Evolutionary conservation across 2,113 vertebrate genomes (phyloP), one percentile per base, ranked within the genome.

Genomic region (Scophthalmus maximus): DNA sequence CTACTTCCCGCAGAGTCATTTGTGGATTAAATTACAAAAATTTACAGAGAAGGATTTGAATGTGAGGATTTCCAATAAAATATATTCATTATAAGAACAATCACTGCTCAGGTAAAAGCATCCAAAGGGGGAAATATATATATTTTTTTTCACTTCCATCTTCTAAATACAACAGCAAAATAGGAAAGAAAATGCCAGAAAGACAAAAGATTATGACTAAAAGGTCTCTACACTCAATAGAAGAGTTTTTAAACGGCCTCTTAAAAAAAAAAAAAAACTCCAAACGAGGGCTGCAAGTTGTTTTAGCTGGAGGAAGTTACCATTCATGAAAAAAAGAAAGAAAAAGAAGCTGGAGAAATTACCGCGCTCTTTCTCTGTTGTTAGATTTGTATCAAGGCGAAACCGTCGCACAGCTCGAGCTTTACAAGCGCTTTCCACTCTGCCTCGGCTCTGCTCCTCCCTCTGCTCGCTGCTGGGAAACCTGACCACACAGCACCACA

Each of bases 401-500:
- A 92, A 84, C 23, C 73, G 76, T 15, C 46, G 76, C 87, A 82
- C 83, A 83, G 70, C 79, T 87, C 70, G 17, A 84, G 86, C 86
- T 72, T 86, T 73, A 72, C 72, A 53, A 82, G 83, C 66, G 76
- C 58, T 70, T 76, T 76, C 69, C 76, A 67, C 46, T 55, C 53
- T 9, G 51, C 64, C 17, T 53, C 62, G 22, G 57, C 47, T 42
- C 59, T 17, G 69, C 72, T 70, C 67, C 76, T 56, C 62, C 69
- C 63, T 56, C 74, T 44, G 3, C 25, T 15, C 1, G 2, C 51
- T 2, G 32, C 36, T 70, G 63, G 60, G 42, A 93, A 94, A 80
- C 69, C 86, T 94, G 84, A 92, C 91, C 91, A 80, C 80, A 91
- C 86, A 94, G 92, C 76, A 73, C 92, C 93, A 93, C 87, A 86